phyloP scores from a whole-genome alignment of 2,888 invertebrate genomes.

The Cryptophagus acutangulus region DNA sequence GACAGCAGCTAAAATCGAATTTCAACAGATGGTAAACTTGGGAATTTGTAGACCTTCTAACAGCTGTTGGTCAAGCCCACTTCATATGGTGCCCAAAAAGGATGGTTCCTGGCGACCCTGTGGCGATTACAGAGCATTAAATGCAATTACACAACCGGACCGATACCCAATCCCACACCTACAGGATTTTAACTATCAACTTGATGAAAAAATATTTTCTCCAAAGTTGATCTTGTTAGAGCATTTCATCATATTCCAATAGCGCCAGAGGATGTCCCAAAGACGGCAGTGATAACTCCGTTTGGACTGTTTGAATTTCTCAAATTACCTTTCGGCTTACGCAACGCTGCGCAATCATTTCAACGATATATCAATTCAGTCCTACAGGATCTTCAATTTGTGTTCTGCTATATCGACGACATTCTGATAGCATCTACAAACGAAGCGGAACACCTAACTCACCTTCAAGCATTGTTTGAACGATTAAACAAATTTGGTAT shows the following conservation, averaged over 20 bases:
- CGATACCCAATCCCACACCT: constrained; percentile 23
- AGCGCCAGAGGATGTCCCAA: constrained; percentile 33
- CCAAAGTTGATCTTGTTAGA: constrained; percentile 14
- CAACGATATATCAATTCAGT: constrained; percentile 38
- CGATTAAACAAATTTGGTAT: constrained; percentile 26
- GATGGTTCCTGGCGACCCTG: too few relatives aligned
- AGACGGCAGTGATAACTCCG: constrained; percentile 41
- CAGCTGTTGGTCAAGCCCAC: too few relatives aligned
- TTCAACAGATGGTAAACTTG: too few relatives aligned
- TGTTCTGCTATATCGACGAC: constrained; percentile 37
- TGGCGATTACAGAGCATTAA: too few relatives aligned
- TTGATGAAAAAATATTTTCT: constrained; percentile 16
- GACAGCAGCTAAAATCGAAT: too few relatives aligned
- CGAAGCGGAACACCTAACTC: constrained; percentile 23
- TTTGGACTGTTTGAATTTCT: constrained; percentile 39
- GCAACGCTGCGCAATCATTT: constrained; percentile 41
- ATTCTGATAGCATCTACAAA: constrained; percentile 28
- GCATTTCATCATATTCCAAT: constrained; percentile 42
- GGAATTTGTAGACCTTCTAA: too few relatives aligned
- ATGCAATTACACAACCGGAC: too few relatives aligned
- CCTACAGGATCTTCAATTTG: constrained; percentile 30
- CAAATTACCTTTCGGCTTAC: constrained; percentile 35
- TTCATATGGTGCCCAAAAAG: too few relatives aligned
- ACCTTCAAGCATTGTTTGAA: constrained; percentile 15
- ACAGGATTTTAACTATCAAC: constrained; percentile 22